Percentiles rank a stretch among this genome's conserved stretches.
phyloP scores from a whole-genome alignment of 2,113 vertebrate genomes.

The Tyrannus savana region DNA sequence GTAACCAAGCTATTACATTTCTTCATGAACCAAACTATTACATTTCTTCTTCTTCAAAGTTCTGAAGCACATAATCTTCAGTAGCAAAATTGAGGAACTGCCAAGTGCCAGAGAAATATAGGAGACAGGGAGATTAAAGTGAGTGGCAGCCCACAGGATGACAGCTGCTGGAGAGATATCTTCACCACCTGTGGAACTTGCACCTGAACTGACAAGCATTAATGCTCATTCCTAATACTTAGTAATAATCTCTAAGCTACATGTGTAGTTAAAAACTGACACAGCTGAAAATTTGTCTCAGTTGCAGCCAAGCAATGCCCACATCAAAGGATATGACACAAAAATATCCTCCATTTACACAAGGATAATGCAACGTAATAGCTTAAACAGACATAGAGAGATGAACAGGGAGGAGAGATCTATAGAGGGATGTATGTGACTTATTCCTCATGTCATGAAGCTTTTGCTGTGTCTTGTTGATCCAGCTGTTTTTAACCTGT shows the following conservation, averaged over 20 bases:
- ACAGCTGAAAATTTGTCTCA: not conserved
- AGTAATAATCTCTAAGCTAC: constrained; percentile 20
- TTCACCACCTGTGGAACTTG: constrained; percentile 29
- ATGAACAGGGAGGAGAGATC: rapidly evolving
- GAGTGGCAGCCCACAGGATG: not conserved
- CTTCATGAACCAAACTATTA: not conserved
- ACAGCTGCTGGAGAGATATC: constrained; percentile 36
- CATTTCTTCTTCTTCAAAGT: constrained; percentile 20
- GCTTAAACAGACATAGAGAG: not conserved
- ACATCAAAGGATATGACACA: not conserved
- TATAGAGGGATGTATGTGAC: not conserved
- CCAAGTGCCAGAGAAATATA: constrained; percentile 5
- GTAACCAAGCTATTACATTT: constrained; percentile 7
- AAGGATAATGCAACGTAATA: not conserved
- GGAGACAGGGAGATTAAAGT: constrained; percentile 8
- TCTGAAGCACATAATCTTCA: constrained; percentile 7
- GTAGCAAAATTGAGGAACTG: not conserved
- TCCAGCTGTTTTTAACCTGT: not conserved
- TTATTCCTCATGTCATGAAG: not conserved
- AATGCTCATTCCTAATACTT: not conserved
- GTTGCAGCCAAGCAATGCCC: not conserved
- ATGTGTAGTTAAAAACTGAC: not conserved
- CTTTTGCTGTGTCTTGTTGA: not conserved
- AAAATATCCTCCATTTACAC: not conserved
- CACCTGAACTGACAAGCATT: not conserved